Percentiles rank a stretch among this genome's conserved stretches.
Conservation (phyloP, 2,888 invertebrate genomes). For the Leptopilina drosophilae region DNA sequence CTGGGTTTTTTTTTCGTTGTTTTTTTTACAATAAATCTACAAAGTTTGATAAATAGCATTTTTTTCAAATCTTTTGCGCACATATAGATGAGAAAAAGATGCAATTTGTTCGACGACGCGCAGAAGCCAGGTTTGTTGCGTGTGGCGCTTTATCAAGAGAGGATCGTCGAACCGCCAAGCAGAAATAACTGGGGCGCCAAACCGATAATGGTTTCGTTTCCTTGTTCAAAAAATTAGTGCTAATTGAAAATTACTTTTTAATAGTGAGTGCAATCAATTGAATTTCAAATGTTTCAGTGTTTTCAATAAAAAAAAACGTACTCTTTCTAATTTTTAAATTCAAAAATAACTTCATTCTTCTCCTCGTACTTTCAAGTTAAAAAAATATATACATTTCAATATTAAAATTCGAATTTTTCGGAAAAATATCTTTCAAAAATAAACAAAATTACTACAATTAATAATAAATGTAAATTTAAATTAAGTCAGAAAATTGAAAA, state of each 20-base stretch:
- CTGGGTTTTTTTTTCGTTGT: neutral
- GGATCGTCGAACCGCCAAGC: conserved; percentile 58
- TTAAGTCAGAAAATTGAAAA: too few species aligned
- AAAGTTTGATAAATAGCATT: conserved; percentile 7
- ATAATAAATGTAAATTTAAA: too few species aligned
- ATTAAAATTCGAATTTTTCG: too few species aligned
- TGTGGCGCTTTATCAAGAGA: conserved; percentile 64
- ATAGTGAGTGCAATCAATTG: neutral
- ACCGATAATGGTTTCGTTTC: conserved; percentile 41
- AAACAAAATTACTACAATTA: too few species aligned
- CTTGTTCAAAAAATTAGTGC: conserved; percentile 28
- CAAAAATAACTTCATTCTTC: too few species aligned
- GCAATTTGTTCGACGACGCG: conserved; percentile 54
- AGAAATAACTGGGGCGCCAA: conserved; percentile 64
- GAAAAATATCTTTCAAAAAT: too few species aligned
- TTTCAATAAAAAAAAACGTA: too few species aligned
- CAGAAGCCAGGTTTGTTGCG: conserved; percentile 63
- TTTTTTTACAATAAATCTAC: neutral
- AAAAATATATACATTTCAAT: too few species aligned
- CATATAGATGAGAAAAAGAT: conserved; percentile 1
- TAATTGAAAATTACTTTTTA: conserved; percentile 22
- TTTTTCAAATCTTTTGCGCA: conserved; percentile 12
- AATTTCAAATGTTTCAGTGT: neutral
- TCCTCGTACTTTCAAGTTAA: too few species aligned
- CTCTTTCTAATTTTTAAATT: too few species aligned